Conservation (phyloP, 1,140 invertebrate species). For the Nylanderia fulva region DNA sequence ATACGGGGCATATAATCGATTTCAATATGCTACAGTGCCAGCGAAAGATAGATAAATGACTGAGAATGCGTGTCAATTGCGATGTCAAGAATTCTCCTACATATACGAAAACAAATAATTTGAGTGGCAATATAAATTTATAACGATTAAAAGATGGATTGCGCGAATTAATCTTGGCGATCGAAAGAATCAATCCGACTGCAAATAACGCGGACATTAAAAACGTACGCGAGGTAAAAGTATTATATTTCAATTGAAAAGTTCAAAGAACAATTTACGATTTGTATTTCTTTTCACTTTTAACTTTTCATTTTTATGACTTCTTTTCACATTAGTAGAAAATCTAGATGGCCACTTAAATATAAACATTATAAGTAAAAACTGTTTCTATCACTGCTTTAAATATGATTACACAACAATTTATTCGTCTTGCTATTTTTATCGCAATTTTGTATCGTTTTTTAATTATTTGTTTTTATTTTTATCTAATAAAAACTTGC, state of each 20-base stretch:
- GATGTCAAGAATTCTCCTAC: conserved; percentile 10
- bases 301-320: too few species aligned
- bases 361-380: background rate
- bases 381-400: background rate
- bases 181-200: background rate
- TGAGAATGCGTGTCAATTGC: conserved; percentile 41
- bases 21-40: background rate
- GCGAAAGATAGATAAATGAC: conserved; percentile 42
- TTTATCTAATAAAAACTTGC: conserved; percentile 8
- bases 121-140: background rate
- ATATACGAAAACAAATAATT: conserved; percentile 5
- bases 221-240: background rate
- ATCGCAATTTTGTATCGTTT: background rate
- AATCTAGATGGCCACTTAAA: background rate
- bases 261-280: background rate
- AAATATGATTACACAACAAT: background rate
- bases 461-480: background rate
- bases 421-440: background rate
- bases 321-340: background rate
- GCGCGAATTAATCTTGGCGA: conserved; percentile 9
- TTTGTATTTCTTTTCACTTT: background rate
- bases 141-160: conserved; percentile 34
- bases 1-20: conserved; percentile 39
- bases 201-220: background rate
- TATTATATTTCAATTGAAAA: background rate